A percentile compares a stretch with the other conserved stretches of the same genome.
These are phyloP conservation scores for Glossosoma conforme DNA, from an alignment of 1,140 invertebrate genomes.

Conservation along the genomic window DNA sequence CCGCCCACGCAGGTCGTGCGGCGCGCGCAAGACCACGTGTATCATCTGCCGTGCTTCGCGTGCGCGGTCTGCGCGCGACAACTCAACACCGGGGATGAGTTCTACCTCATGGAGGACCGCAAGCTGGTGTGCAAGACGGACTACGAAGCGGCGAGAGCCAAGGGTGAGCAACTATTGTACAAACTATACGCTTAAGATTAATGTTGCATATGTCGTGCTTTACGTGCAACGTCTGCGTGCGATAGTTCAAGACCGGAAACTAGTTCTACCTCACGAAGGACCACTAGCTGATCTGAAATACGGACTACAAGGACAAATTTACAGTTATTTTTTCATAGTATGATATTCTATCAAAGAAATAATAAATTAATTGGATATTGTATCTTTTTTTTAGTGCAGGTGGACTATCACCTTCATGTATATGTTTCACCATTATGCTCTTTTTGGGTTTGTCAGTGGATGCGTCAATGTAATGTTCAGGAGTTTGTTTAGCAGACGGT, in stretches of 20 bases:
- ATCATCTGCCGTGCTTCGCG: slow-evolving; percentile 95
- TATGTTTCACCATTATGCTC: neutral
- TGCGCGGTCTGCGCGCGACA: slow-evolving; percentile 93
- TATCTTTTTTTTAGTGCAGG: too few relatives aligned
- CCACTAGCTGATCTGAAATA: slow-evolving; percentile 93
- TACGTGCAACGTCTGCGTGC: slow-evolving; percentile 89
- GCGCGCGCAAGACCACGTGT: slow-evolving; percentile 90
- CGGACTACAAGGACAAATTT: slow-evolving; percentile 96
- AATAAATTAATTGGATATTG: too few relatives aligned
- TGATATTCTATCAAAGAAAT: too few relatives aligned
- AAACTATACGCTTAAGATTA: too few relatives aligned
- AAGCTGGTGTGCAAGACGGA: slow-evolving; percentile 97
- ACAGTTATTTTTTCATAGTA: too few relatives aligned
- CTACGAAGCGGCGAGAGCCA: slow-evolving; percentile 91
- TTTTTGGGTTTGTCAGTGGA: slow-evolving; percentile 3
- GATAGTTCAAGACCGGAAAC: slow-evolving; percentile 94
- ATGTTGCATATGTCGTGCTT: slow-evolving; percentile 98
- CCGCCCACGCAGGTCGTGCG: slow-evolving; percentile 94
- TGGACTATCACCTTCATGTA: too few relatives aligned
- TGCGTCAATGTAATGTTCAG: slow-evolving; percentile 26
- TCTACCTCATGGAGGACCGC: slow-evolving; percentile 96
- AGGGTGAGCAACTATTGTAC: slow-evolving; percentile 63
- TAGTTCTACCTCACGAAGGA: slow-evolving; percentile 99
- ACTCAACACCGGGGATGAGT: slow-evolving; percentile 95
- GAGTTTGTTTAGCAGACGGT: slow-evolving; percentile 45